Evolutionary conservation across 1,140 invertebrate species (phyloP).

Genomic region (Coptotermes formosanus): DNA sequence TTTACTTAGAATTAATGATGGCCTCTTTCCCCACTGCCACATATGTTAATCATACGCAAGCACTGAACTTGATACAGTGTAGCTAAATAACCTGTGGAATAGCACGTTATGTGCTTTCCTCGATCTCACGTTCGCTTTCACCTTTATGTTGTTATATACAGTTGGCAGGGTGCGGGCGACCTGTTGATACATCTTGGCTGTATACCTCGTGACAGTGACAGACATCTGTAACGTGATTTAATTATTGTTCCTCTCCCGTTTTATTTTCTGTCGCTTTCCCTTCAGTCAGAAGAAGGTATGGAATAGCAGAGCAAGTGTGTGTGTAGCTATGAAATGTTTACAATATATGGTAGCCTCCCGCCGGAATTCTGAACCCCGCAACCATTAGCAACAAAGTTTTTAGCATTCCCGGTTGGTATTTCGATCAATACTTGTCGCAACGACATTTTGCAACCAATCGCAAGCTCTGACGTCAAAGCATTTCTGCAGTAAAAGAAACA

Average conservation of each 20-base stretch:
- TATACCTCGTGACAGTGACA: neutral
- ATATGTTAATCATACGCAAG: too few relatives aligned
- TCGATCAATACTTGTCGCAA: neutral
- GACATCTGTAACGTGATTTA: neutral
- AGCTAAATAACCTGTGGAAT: too few relatives aligned
- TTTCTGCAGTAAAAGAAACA: neutral
- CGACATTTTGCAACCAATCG: constrained; percentile 3
- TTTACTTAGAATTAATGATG: too few relatives aligned
- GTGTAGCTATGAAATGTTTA: neutral
- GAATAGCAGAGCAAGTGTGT: neutral
- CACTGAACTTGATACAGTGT: too few relatives aligned
- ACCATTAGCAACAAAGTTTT: neutral
- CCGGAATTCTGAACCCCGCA: neutral
- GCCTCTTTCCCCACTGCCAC: too few relatives aligned
- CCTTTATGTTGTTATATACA: neutral
- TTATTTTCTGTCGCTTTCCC: neutral
- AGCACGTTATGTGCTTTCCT: too few relatives aligned
- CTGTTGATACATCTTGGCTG: neutral
- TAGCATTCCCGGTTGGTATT: neutral
- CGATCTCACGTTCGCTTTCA: too few relatives aligned
- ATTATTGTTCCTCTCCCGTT: neutral
- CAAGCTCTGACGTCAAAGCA: constrained; percentile 10
- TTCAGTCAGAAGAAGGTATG: neutral
- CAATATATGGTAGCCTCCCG: neutral
- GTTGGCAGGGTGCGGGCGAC: neutral